Percentiles rank a stretch among this genome's conserved stretches.
Evolutionary conservation across 2,113 vertebrate genomes (phyloP).

Genomic region (Thryonomys swinderianus): DNA sequence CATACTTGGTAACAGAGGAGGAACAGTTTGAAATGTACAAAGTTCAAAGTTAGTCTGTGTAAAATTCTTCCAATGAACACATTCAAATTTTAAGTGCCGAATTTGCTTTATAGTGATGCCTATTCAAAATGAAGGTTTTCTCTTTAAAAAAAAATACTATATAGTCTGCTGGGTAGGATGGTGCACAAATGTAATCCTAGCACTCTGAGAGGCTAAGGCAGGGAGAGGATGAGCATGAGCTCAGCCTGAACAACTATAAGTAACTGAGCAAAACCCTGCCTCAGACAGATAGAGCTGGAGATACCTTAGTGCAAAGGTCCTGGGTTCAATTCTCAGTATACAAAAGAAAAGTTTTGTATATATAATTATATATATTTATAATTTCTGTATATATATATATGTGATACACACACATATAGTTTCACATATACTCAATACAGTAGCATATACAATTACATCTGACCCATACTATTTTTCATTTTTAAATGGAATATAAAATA

Average conservation of each 20-base stretch:
- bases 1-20: background rate
- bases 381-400: background rate
- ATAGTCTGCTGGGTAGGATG: background rate
- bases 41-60: background rate
- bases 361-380: background rate
- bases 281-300: background rate
- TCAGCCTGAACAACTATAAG: background rate
- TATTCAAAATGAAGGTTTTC: slow-evolving; percentile 24
- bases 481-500: background rate
- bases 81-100: slow-evolving; percentile 44
- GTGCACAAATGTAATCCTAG: background rate
- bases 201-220: background rate
- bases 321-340: background rate
- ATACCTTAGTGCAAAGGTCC: background rate
- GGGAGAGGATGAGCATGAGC: background rate
- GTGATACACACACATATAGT: background rate
- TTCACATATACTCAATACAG: background rate
- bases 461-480: background rate
- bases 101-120: slow-evolving; percentile 33
- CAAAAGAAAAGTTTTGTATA: background rate
- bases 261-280: background rate
- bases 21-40: slow-evolving; percentile 29
- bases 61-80: slow-evolving; percentile 30
- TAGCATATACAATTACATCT: slow-evolving; percentile 17
- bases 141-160: background rate